Evolutionary conservation across 92 coral and sea anemone genomes (phyloP), one percentile per base, ranked within the genome.

Genomic region (Paramuricea clavata): DNA sequence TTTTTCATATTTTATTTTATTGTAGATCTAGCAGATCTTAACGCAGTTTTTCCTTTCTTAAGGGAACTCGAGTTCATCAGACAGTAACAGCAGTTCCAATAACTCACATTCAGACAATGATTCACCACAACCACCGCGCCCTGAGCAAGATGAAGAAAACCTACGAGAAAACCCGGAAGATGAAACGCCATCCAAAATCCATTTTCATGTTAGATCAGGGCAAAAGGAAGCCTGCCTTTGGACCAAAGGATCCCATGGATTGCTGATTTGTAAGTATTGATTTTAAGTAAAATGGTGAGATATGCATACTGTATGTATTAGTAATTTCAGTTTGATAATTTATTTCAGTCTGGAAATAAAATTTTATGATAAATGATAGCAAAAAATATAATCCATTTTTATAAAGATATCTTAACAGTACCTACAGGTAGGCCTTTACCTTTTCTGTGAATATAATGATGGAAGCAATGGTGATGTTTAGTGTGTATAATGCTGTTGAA

Each of bases 161-260:
- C 0, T 28, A 21, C 77, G 89, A 21, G 47, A 80, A 8, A 89
- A 80, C 19, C 92, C 52, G 33, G 92, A 92, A 31, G 95, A 89
- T 8, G 91, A 90, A 27, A 95, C 79, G 0, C 95, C 97, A 39
- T 92, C 99, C 0, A 85, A 90, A 28, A 65, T 94, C 15, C 94
- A 93, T 89, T 76, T 97, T 59, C 98, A 97, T 60, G 82, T 94
- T 49, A 28, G 41, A 17, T 91, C 98, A 41, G 86, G 87, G 84
- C 91, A 89, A 25, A 91, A 97, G 79, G 99, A 97, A 61, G 99
- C 99, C 3, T 97, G 99, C 90, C 92, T 97, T 81, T 69, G 95
- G 88, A 97, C 99, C 5, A 97, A 97, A 78, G 99, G 99, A 31
- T 94, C 99, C 16, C 99, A 97, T 74, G 99, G 99, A 64, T 91